phyloP scores from a whole-genome alignment of 2,113 vertebrate genomes.

The Passer domesticus region DNA sequence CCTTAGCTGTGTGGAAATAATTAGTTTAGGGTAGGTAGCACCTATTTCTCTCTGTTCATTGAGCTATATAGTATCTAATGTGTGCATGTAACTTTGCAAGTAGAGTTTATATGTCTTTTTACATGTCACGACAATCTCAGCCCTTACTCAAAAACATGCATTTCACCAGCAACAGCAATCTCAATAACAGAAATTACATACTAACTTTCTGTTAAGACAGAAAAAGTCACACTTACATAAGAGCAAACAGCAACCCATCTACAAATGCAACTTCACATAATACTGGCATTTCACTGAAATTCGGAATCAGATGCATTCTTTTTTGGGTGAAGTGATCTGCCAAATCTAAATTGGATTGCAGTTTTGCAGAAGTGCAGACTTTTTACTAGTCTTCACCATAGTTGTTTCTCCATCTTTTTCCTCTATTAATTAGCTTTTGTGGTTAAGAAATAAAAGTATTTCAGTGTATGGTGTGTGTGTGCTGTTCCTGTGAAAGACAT shows the following conservation, averaged over 20 bases:
- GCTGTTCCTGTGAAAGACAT: not conserved
- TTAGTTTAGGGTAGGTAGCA: not conserved
- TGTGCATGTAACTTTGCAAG: not conserved
- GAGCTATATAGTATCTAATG: not conserved
- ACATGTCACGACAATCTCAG: not conserved
- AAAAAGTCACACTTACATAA: not conserved
- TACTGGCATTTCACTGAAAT: slow-evolving; percentile 16
- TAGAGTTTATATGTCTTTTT: not conserved
- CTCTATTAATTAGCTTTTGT: not conserved
- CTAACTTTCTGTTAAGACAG: not conserved
- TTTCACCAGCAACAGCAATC: not conserved
- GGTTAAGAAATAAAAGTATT: not conserved
- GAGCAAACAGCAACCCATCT: not conserved
- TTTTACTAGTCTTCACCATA: not conserved
- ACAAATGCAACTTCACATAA: not conserved
- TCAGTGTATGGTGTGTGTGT: not conserved
- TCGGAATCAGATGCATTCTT: slow-evolving; percentile 3
- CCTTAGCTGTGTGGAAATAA: not conserved
- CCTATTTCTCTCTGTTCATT: not conserved
- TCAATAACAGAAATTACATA: not conserved
- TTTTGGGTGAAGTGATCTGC: not conserved
- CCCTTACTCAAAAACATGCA: not conserved
- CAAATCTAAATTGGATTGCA: slow-evolving; percentile 21
- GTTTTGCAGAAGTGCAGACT: not conserved
- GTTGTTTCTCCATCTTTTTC: not conserved